Percentiles rank a stretch among this genome's conserved stretches.
Conservation (phyloP, 2,888 invertebrate species). For the Eumacrocentrus americanus region DNA sequence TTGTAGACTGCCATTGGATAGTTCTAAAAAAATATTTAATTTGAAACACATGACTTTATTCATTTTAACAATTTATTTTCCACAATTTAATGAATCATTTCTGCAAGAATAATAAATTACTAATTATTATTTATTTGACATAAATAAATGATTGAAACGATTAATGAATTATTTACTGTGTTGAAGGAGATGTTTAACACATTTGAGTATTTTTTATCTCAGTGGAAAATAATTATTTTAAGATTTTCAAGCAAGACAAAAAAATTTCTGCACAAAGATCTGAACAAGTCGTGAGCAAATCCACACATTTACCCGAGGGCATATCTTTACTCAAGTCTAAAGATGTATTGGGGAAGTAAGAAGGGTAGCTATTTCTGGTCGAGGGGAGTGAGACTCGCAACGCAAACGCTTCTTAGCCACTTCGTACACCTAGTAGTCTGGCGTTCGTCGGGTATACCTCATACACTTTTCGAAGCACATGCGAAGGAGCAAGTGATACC, state of each 20-base stretch:
- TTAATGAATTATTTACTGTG: neutral
- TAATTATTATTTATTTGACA: no score
- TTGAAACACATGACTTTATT: no score
- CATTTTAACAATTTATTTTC: neutral
- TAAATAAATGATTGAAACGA: no score
- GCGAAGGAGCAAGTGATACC: conserved; percentile 24
- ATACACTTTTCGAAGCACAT: conserved; percentile 49
- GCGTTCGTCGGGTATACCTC: conserved; percentile 56
- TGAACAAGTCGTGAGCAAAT: conserved; percentile 22
- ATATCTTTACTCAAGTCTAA: conserved; percentile 39
- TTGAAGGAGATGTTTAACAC: no score
- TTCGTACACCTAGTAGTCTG: conserved; percentile 57
- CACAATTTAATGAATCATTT: neutral
- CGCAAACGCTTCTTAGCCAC: conserved; percentile 57
- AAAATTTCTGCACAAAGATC: neutral
- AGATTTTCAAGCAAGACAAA: no score
- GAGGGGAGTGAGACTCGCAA: conserved; percentile 55
- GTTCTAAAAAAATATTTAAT: no score
- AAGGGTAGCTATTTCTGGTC: conserved; percentile 61
- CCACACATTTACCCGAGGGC: conserved; percentile 28
- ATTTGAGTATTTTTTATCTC: no score
- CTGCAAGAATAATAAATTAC: no score
- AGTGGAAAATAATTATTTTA: neutral
- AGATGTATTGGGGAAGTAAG: conserved; percentile 59
- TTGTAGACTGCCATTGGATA: no score